Evolutionary conservation across 2,888 invertebrate genomes (phyloP), one percentile per base, ranked within the genome.

Genomic region (Saturnia japonica): DNA sequence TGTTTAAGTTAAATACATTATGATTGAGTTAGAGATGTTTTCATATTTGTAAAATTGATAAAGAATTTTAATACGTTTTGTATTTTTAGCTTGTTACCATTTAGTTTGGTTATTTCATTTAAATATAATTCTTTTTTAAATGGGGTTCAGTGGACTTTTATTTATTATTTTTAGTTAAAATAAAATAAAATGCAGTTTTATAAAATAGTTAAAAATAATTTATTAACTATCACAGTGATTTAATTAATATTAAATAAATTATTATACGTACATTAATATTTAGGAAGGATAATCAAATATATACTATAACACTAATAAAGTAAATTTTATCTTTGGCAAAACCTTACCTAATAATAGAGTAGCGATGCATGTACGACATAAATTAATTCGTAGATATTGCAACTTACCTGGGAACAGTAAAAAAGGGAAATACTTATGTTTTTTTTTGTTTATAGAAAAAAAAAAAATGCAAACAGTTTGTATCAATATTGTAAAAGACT

Each of bases 41-140:
- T 81, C 82, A 83, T 84, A 87, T 86, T 86, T 86, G 85, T 34
- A 62, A 85, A 82, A 80, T 86, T 45, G 14, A 43, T 70, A 70
- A 25, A 51, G 66, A 83, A 54, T 67, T 71, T 54, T 67, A 51
- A 28, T 67, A 28, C 85, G 85, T 84, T 84, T 84, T 82, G 83
- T 90, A 86, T 88, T 88, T 86, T 89, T 89, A 89, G 87, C 90
- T 88, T 89, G 87, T 88, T 91, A 88, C 87, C 80, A 82, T 89
- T 88, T 87, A 90, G 86, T 91, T 91, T 89, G 86, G 90, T 90
- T 90, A 88, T 91, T 93, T 92, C 88, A 87, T 90, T 91, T 90
- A 88, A 91, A 91, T 91, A 93, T 92, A 90, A 88, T 89, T 90
- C 82, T 80, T 88, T 90, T 91, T 86, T 82, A 82, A 82, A 82